These are phyloP conservation scores for Sanderia malayensis DNA, from an alignment of 30 jellyfish, hydroid and myxozoan genomes.

Conservation along the genomic window DNA sequence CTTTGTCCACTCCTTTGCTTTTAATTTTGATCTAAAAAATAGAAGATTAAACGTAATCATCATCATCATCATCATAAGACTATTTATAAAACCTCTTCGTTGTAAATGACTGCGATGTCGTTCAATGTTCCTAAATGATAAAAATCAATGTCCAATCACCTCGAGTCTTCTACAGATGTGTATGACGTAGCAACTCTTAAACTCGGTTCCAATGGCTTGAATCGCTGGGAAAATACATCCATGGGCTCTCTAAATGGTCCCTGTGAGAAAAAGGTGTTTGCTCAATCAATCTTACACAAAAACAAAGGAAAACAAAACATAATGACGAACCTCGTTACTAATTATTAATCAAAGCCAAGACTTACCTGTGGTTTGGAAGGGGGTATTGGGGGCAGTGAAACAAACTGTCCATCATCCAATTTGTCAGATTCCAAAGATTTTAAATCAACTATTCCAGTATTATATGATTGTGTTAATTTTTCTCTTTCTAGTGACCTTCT, in stretches of 20 bases:
- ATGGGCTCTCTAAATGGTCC: slow-evolving; percentile 95
- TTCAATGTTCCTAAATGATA: too few relatives aligned
- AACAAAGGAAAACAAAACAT: not conserved
- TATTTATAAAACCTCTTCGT: too few relatives aligned
- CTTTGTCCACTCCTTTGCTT: slow-evolving; percentile 76
- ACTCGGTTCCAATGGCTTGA: slow-evolving; percentile 78
- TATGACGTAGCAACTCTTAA: slow-evolving; percentile 91
- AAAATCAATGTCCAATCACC: too few relatives aligned
- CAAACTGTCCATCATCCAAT: not conserved
- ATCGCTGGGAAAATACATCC: slow-evolving; percentile 72
- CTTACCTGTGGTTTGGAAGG: slow-evolving; percentile 49
- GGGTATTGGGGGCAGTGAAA: slow-evolving; percentile 58
- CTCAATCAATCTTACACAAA: too few relatives aligned
- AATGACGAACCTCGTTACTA: too few relatives aligned
- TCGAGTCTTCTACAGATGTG: slow-evolving; percentile 77
- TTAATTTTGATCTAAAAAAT: slow-evolving; percentile 51
- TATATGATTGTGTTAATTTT: slow-evolving; percentile 29
- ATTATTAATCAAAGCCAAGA: too few relatives aligned
- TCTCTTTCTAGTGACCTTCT: slow-evolving; percentile 41
- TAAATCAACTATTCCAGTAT: slow-evolving; percentile 63
- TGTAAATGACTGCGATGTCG: too few relatives aligned
- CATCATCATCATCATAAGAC: too few relatives aligned
- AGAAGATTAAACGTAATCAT: too few relatives aligned
- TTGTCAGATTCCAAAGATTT: slow-evolving; percentile 17
- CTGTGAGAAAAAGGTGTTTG: slow-evolving; percentile 46